These are phyloP conservation scores for Oscheius sp. DNA, from an alignment of 2,888 invertebrate genomes.

Conservation along the genomic window DNA sequence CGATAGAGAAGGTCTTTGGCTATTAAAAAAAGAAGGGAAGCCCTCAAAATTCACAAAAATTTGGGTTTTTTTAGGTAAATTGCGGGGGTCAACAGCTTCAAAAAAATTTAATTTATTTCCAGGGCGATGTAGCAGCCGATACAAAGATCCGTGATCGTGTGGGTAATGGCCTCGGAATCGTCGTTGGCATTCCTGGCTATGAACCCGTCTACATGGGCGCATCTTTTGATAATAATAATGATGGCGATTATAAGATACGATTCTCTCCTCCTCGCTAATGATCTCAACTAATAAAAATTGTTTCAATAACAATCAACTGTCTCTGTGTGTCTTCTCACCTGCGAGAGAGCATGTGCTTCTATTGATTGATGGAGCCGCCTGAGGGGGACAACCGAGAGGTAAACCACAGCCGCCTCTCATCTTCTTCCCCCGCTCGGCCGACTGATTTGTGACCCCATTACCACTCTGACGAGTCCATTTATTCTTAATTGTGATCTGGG, in stretches of 20 bases:
- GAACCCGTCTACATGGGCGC: slow-evolving; percentile 56
- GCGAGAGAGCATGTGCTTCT: slow-evolving; percentile 17
- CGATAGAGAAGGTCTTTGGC: too few relatives aligned
- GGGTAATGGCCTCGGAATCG: slow-evolving; percentile 51
- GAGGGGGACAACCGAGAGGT: neutral
- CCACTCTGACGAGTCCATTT: too few relatives aligned
- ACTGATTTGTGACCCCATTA: slow-evolving; percentile 36
- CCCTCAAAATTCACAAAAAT: too few relatives aligned
- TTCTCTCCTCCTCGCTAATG: slow-evolving; percentile 24
- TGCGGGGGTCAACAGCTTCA: too few relatives aligned
- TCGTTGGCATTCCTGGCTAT: slow-evolving; percentile 56
- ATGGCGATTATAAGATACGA: slow-evolving; percentile 28
- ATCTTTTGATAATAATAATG: slow-evolving; percentile 33
- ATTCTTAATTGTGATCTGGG: too few relatives aligned
- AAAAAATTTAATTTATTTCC: too few relatives aligned
- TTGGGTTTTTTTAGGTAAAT: too few relatives aligned
- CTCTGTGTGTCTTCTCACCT: neutral
- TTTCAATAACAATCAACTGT: slow-evolving; percentile 20
- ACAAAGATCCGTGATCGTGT: slow-evolving; percentile 51
- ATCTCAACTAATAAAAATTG: neutral
- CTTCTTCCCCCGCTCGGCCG: neutral
- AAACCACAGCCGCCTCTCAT: neutral
- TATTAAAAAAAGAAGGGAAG: too few relatives aligned
- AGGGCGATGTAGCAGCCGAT: slow-evolving; percentile 51
- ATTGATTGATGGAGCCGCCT: slow-evolving; percentile 22